Conservation (phyloP, 1,140 invertebrate species). For the Dendrolimus kikuchii region DNA sequence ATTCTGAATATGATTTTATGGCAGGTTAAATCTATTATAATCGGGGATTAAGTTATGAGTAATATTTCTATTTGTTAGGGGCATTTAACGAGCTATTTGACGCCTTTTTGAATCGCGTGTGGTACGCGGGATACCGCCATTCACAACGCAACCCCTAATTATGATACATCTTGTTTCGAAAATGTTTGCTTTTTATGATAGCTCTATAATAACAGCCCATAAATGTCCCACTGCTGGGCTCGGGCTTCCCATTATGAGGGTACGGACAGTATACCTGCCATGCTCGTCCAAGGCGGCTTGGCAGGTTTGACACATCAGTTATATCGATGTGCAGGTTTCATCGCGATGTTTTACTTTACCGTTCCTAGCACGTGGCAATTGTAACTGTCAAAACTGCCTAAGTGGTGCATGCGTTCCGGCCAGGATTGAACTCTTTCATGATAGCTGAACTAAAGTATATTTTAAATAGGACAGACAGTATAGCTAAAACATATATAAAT, state of each 20-base stretch:
- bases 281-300: not conserved
- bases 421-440: too few relatives aligned
- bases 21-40: conserved; percentile 68
- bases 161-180: conserved; percentile 31
- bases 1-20: conserved; percentile 63
- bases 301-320: too few relatives aligned
- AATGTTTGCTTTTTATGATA: conserved; percentile 50
- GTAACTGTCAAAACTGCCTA: too few relatives aligned
- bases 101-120: conserved; percentile 54
- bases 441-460: too few relatives aligned
- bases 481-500: too few relatives aligned
- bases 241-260: conserved; percentile 9
- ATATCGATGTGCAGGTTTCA: too few relatives aligned
- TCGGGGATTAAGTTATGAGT: conserved; percentile 67
- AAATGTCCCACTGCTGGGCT: conserved; percentile 20
- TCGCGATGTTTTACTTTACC: too few relatives aligned
- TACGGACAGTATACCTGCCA: too few relatives aligned
- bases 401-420: too few relatives aligned
- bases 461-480: too few relatives aligned
- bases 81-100: conserved; percentile 63
- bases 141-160: conserved; percentile 40
- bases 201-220: conserved; percentile 35
- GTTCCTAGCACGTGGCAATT: too few relatives aligned
- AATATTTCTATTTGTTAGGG: conserved; percentile 64
- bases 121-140: conserved; percentile 24